These are phyloP conservation scores for Aphidius gifuensis DNA, from an alignment of 1,140 invertebrate genomes.

Conservation along the genomic window DNA sequence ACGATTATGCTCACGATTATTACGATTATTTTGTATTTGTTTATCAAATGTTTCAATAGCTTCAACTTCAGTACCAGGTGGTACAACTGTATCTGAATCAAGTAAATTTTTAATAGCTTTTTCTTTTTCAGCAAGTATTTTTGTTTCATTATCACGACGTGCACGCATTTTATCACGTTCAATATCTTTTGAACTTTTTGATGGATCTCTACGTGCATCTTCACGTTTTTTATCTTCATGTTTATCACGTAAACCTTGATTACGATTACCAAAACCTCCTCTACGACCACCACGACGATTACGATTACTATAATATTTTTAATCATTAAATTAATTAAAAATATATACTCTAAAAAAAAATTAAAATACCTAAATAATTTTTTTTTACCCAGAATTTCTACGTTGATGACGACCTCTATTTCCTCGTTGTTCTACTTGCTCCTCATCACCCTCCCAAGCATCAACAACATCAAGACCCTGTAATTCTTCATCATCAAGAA, in stretches of 20 bases:
- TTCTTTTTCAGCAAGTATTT: constrained; percentile 51
- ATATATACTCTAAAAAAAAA: constrained; percentile 8
- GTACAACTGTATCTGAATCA: constrained; percentile 52
- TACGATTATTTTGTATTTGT: constrained; percentile 28
- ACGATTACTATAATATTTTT: constrained; percentile 26
- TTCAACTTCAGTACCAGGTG: constrained; percentile 50
- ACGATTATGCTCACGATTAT: constrained; percentile 33
- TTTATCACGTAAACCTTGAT: constrained; percentile 29
- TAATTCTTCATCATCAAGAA: constrained; percentile 47
- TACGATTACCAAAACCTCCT: constrained; percentile 29
- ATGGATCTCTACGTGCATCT: constrained; percentile 44
- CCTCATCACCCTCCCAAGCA: constrained; percentile 49
- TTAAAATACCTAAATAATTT: neutral
- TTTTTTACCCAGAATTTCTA: constrained; percentile 39
- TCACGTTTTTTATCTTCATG: constrained; percentile 43
- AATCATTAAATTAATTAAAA: constrained; percentile 15
- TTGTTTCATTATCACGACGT: constrained; percentile 47
- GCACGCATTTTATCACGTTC: constrained; percentile 48
- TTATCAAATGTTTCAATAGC: constrained; percentile 38
- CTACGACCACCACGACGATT: constrained; percentile 22
- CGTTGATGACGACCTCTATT: constrained; percentile 26
- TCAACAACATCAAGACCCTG: constrained; percentile 48
- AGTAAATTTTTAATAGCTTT: constrained; percentile 51
- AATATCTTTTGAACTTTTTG: constrained; percentile 51
- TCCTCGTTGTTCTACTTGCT: constrained; percentile 14